phyloP scores from a whole-genome alignment of 1,140 invertebrate species.

The Caerostris darwini region DNA sequence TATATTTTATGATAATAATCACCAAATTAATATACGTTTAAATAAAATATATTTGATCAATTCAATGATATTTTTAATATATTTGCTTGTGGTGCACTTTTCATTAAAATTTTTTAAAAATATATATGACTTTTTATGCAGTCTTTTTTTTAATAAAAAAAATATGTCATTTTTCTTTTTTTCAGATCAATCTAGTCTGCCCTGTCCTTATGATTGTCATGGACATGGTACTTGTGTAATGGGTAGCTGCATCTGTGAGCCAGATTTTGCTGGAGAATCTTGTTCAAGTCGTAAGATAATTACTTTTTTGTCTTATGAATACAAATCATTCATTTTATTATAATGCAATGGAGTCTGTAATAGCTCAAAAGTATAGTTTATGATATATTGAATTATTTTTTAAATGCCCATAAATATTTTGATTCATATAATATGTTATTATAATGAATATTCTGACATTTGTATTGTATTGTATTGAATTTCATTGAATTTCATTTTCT shows the following conservation, averaged over 20 bases:
- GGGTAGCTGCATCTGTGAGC: conserved; percentile 97
- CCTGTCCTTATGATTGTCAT: conserved; percentile 95
- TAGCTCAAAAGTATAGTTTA: too few species aligned
- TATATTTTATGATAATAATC: not conserved
- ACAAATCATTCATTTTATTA: too few species aligned
- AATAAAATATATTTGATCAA: not conserved
- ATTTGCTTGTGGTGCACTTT: not conserved
- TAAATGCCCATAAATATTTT: too few species aligned
- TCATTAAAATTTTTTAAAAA: not conserved
- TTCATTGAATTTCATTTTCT: too few species aligned
- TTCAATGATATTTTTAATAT: not conserved
- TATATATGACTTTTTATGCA: not conserved
- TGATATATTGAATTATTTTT: too few species aligned
- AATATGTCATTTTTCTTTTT: not conserved
- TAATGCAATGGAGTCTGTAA: too few species aligned
- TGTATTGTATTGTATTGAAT: too few species aligned
- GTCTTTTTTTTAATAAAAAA: not conserved
- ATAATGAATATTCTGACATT: too few species aligned
- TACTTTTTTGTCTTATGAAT: conserved; percentile 4
- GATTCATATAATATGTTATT: too few species aligned
- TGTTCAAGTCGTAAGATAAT: conserved; percentile 93
- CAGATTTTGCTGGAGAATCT: conserved; percentile 94
- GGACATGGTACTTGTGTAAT: conserved; percentile 96
- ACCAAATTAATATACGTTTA: not conserved
- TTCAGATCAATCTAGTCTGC: conserved; percentile 79